Conservation (phyloP, 2,797 vertebrate genomes). For the Vipera latastei region DNA sequence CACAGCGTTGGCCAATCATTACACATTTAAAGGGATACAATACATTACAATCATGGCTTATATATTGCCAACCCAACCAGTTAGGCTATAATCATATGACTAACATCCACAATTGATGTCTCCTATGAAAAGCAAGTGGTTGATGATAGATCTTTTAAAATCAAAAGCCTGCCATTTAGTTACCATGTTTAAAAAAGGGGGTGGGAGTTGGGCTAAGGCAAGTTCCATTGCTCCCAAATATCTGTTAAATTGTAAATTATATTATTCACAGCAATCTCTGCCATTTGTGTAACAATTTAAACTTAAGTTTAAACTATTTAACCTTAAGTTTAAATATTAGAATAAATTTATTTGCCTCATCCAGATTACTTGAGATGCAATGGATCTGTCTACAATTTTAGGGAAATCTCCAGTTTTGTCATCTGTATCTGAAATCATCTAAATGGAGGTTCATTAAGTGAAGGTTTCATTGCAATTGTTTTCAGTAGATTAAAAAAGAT, state of each 20-base stretch:
- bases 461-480: background rate
- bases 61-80: too few species aligned
- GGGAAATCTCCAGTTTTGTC: background rate
- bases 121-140: background rate
- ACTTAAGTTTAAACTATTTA: background rate
- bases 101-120: background rate
- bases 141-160: background rate
- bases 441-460: background rate
- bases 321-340: background rate
- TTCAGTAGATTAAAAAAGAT: background rate
- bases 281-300: background rate
- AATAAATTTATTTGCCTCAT: background rate
- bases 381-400: background rate
- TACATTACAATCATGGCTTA: too few species aligned
- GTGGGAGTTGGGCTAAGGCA: background rate
- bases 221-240: background rate
- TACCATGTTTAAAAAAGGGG: background rate
- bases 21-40: too few species aligned
- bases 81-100: too few species aligned
- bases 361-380: background rate
- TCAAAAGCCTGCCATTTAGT: background rate
- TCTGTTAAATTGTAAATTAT: background rate
- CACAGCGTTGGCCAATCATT: too few species aligned
- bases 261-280: background rate
- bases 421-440: background rate